These are phyloP conservation scores for Hipposideros armiger DNA, from an alignment of 2,113 vertebrate genomes.

Conservation along the genomic window DNA sequence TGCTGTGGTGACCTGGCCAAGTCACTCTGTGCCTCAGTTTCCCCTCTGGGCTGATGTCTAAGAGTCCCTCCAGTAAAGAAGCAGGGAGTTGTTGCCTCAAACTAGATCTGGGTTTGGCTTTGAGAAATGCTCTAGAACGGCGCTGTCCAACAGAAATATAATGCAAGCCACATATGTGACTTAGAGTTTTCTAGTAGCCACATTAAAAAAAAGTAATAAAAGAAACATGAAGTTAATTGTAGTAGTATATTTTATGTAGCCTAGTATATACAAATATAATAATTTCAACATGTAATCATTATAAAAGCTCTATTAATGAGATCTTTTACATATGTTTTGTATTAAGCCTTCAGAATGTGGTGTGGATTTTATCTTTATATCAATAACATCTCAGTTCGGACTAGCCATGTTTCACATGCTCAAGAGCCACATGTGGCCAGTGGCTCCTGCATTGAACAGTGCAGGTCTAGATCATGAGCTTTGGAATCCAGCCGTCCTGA, in stretches of 20 bases:
- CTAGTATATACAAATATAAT: not conserved
- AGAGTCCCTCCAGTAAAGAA: not conserved
- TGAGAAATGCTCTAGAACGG: not conserved
- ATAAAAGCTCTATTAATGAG: not conserved
- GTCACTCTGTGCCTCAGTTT: not conserved
- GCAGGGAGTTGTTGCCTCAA: not conserved
- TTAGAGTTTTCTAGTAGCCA: not conserved
- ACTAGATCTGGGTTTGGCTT: not conserved
- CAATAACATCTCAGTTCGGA: not conserved
- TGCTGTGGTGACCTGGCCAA: not conserved
- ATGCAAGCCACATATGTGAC: not conserved
- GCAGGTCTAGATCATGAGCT: not conserved
- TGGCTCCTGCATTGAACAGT: not conserved
- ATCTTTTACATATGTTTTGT: not conserved
- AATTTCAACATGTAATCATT: not conserved
- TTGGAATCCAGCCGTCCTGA: not conserved
- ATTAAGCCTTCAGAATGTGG: not conserved
- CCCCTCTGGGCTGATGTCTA: not conserved
- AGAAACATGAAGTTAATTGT: not conserved
- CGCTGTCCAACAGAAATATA: not conserved
- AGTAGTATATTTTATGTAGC: conserved; percentile 11
- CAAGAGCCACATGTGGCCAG: not conserved
- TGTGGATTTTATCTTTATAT: not conserved
- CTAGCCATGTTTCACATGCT: not conserved
- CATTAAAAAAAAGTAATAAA: not conserved